Base-by-base conservation (phyloP, 2,797 vertebrate genomes). In the Rhynchotus rufescens region DNA sequence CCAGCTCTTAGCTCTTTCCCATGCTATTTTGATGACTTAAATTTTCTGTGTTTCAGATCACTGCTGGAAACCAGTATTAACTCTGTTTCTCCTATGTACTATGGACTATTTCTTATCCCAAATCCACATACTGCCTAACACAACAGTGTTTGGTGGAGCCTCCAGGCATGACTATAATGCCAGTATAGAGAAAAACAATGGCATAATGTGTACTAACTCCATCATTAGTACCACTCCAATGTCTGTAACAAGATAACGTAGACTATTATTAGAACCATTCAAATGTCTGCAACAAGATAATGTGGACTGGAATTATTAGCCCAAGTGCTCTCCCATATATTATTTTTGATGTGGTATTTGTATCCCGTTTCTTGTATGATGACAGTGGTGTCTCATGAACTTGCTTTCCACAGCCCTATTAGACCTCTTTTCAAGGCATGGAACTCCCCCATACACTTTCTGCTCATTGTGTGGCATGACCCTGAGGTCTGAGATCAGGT, bases 301-400 rank as follows among this genome's bases (percentile, higher is more conserved):
- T 8, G 73, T 60, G 32, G 17, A 88, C 45, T 56, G 42, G 47
- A 87, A 71, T 14, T 45, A 82, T 81, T 91, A 81, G 73, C 64
- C 65, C 75, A 91, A 72, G 44, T 49, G 83, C 54, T 40, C 60
- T 83, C 51, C 22, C 65, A 75, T 85, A n/a, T 49, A 92, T 91
- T 76, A 62, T 91, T 89, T 91, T 76, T 88, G 51, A 38, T 67
- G 25, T 28, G 67, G 71, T 67, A 89, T 91, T 93, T 88, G 51
- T 52, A 92, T 89, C 93, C 83, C 86, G 88, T 75, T 92, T 96
- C 88, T 88, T 81, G 30, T 81, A 38, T 76, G 74, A 93, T 77
- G 90, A 88, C 47, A 79, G 30, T 32, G 32, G 25, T 74, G 68
- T 81, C 91, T 94, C 78, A 84, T 86, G 83, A 84, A 88, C 88